Base-by-base conservation (phyloP, 2,113 vertebrate genomes). In the Dendrocopos noguchii region DNA sequence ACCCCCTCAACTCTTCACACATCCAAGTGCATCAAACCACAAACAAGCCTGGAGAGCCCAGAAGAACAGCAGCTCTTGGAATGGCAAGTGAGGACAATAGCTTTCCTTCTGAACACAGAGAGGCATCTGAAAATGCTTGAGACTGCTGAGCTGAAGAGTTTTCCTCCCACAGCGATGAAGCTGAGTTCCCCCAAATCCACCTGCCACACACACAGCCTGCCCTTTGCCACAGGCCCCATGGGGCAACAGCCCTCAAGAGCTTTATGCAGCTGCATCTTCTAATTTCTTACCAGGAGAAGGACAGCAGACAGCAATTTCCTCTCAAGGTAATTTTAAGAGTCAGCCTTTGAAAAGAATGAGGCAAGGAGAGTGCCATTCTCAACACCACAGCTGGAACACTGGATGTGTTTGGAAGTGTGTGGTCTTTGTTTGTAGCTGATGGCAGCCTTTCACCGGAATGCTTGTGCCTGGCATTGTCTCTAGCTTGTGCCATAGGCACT, bases 161-260 rank as follows among this genome's bases (percentile, higher is more conserved):
- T 90, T 74, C 14, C 7, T 88, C 6, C 34, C 31, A 10, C 1
- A 2, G 9, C 44, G 34, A 21, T 0, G 0, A 90, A 71, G 2
- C 9, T 42, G 36, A 4, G 7, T 46, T 60, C 28, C 12, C 31
- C 0, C 1, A 88, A 74, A 78, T 19, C 11, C 2, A 0, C 2
- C 1, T 44, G 42, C 7, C 34, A 87, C 7, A 1, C 18, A 29
- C 24, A 63, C 6, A 71, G 5, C 22, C 3, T 6, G 15, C 10
- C 28, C 14, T 24, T 82, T 83, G 29, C 22, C 56, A 50, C 12
- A 66, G 56, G 8, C 6, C 10, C 17, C 18, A 5, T 2, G 39
- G 6, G 3, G 24, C 7, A 71, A 22, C 15, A 78, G 33, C 15
- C 31, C 56, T 19, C 68, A 52, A 15, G 33, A 74, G 10, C 4